These are phyloP conservation scores for Malurus splendens DNA, from an alignment of 2,797 vertebrate genomes.

Conservation along the genomic window DNA sequence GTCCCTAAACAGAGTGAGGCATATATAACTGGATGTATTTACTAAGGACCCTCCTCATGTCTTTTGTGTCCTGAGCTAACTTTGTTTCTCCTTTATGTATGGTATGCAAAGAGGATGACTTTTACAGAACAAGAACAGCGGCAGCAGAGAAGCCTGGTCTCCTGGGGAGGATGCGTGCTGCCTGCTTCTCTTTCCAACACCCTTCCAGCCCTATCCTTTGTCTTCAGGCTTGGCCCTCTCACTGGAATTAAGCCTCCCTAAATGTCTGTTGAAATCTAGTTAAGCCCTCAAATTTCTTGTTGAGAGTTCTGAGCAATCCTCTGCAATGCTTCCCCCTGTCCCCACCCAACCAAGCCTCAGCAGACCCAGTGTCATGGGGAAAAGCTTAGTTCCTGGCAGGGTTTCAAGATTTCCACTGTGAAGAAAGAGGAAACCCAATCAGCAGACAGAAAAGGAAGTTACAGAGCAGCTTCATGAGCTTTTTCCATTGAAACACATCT, in stretches of 20 bases:
- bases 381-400: background rate
- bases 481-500: background rate
- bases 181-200: background rate
- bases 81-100: background rate
- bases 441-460: background rate
- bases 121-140: background rate
- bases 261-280: background rate
- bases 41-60: background rate
- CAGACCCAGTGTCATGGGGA: background rate
- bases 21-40: background rate
- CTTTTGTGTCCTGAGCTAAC: background rate
- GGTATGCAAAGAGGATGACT: background rate
- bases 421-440: background rate
- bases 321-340: background rate
- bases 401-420: background rate
- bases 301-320: background rate
- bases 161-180: background rate
- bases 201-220: background rate
- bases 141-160: background rate
- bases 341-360: background rate
- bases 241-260: background rate
- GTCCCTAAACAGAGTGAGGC: background rate
- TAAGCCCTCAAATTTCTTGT: background rate
- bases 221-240: background rate
- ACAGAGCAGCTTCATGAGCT: background rate